Conservation (phyloP, 2,113 vertebrate species). For the Murina feae region DNA sequence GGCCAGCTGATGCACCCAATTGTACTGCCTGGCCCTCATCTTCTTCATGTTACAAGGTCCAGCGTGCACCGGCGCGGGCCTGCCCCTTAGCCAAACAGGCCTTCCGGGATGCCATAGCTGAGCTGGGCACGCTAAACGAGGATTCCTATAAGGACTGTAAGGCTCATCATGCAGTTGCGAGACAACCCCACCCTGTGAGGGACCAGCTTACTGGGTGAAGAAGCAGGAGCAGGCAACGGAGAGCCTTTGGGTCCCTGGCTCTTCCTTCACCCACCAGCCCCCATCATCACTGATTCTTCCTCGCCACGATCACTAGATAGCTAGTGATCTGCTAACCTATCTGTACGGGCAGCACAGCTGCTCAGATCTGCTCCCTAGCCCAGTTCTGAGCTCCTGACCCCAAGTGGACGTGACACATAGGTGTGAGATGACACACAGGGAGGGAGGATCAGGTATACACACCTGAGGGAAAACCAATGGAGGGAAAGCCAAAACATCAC, state of each 20-base stretch:
- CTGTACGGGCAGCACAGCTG: conserved; percentile 84
- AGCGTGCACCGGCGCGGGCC: conserved; percentile 90
- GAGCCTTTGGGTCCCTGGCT: conserved; percentile 59
- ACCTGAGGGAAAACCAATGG: neutral
- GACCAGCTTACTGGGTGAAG: conserved; percentile 79
- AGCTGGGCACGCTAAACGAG: conserved; percentile 92
- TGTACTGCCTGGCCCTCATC: conserved; percentile 90
- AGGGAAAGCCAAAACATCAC: neutral
- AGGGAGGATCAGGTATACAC: neutral
- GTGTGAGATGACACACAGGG: neutral
- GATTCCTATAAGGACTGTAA: conserved; percentile 96
- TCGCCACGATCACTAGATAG: conserved; percentile 81
- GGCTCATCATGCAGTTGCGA: conserved; percentile 91
- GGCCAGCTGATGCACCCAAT: conserved; percentile 92
- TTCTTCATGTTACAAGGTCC: conserved; percentile 93
- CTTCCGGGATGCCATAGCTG: conserved; percentile 79
- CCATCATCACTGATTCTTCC: conserved; percentile 73
- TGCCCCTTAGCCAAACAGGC: conserved; percentile 92
- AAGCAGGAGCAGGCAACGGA: conserved; percentile 88
- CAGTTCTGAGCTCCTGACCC: neutral
- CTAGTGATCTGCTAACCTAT: conserved; percentile 85
- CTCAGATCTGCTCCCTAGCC: conserved; percentile 76
- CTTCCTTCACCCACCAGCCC: conserved; percentile 67
- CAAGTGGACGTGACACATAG: neutral
- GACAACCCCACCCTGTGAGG: conserved; percentile 93